Evolutionary conservation across 2,888 invertebrate species (phyloP), one percentile per base, ranked within the genome.

Genomic region (Rhingia campestris): DNA sequence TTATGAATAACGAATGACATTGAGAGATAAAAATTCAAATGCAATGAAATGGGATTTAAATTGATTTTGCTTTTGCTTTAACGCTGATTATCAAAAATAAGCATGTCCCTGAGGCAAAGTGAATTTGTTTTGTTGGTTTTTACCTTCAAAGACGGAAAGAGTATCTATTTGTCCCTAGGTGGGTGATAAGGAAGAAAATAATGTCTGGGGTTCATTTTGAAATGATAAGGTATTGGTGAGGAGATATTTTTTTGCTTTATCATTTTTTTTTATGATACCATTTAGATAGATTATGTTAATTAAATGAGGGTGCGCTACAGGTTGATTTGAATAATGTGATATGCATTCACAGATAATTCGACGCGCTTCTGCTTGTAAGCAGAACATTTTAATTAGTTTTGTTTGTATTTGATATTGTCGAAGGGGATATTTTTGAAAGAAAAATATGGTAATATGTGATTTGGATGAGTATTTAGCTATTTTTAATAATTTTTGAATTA

Each of bases 211-310:
- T 49, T 73, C 56, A 54, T 39, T 45, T 61, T 47, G 12, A 56
- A 47, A 63, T 35, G 54, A 54, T 35, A 47, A 47, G 37, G 54
- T 12, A 14, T 41, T 81, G n/a, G 35, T n/a, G n/a, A 63, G 53
- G 64, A 30, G 58, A 67, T 69, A 61, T 41, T 67, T 72, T 73
- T 45, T 59, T 43, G 32, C 45, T 72, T 72, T 61, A 7, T 47
- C 4, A 22, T 4, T 7, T 14, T 47, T 4, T 43, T 22, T 22
- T 22, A 22, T 22, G 22, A 22, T 22, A 22, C 22, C 22, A 76
- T 67, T 76, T 51, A 43, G 67, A 67, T 76, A 58, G 56, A 82
- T 79, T 82, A 82, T 82, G 73, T 10, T 82, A 73, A 76, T 76
- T 61, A 32, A 61, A 61, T 66, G 67, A 43, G 59, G 66, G 66